Percentiles rank a stretch among this genome's conserved stretches.
phyloP scores from a whole-genome alignment of 2,888 invertebrate species.

The Philhelius pedissequus region DNA sequence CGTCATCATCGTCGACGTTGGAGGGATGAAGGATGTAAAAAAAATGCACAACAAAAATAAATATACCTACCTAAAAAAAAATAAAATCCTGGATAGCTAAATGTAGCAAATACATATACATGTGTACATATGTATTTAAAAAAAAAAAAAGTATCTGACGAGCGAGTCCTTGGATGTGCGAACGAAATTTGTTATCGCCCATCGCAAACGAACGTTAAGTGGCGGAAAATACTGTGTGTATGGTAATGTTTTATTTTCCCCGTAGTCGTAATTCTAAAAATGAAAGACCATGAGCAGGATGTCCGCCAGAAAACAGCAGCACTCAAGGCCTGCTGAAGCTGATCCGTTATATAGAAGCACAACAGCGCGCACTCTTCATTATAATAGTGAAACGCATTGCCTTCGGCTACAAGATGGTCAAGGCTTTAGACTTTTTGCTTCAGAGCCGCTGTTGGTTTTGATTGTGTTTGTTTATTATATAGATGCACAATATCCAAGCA shows the following conservation, averaged over 20 bases:
- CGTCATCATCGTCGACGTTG: conserved; percentile 4
- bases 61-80: not conserved
- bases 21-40: conserved; percentile 15
- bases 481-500: not conserved
- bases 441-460: not conserved
- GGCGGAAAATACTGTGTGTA: conserved; percentile 40
- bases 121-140: too few species aligned
- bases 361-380: not conserved
- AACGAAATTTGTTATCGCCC: conserved; percentile 55
- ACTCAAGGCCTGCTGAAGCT: conserved; percentile 32
- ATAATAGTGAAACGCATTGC: conserved; percentile 7
- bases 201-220: conserved; percentile 51
- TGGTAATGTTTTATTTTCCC: conserved; percentile 32
- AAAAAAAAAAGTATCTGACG: conserved; percentile 43
- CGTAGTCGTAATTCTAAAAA: conserved; percentile 24
- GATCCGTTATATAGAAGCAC: not conserved
- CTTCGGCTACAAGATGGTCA: conserved; percentile 40
- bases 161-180: conserved; percentile 58
- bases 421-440: conserved; percentile 4
- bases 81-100: not conserved
- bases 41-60: not conserved
- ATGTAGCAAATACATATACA: not conserved
- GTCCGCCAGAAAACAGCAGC: conserved; percentile 19
- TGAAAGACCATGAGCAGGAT: conserved; percentile 19
- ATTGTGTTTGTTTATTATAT: not conserved